Evolutionary conservation across 2,888 invertebrate species (phyloP).

Genomic region (Brenthis daphne): DNA sequence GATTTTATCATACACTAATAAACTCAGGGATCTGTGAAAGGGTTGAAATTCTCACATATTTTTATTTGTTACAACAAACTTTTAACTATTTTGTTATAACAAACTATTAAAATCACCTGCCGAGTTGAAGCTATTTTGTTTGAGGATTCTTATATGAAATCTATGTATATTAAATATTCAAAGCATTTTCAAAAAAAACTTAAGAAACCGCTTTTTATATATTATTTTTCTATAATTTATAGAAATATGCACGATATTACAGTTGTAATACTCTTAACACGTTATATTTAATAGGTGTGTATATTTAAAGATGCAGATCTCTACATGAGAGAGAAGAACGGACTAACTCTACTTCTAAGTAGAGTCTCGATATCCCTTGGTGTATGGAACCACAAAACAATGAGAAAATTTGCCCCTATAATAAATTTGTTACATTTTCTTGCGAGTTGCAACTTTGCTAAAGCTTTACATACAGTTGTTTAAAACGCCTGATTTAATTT

Average conservation of each 20-base stretch:
- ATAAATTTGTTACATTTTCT: background rate
- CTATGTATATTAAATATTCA: background rate
- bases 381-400: too few species aligned
- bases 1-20: slow-evolving; percentile 32
- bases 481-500: background rate
- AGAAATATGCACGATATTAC: too few species aligned
- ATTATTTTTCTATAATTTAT: too few species aligned
- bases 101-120: slow-evolving; percentile 15
- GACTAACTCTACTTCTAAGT: too few species aligned
- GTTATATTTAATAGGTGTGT: too few species aligned
- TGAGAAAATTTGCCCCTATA: background rate
- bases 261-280: too few species aligned
- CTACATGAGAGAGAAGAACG: too few species aligned
- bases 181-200: background rate
- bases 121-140: background rate
- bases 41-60: slow-evolving; percentile 24
- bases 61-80: slow-evolving; percentile 29
- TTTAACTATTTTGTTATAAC: slow-evolving; percentile 16
- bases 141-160: background rate
- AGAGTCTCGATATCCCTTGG: too few species aligned
- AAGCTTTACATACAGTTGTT: background rate
- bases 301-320: too few species aligned
- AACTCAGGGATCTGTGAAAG: slow-evolving; percentile 32
- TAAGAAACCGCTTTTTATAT: too few species aligned
- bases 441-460: background rate